phyloP scores from a whole-genome alignment of 2,113 vertebrate species.

The Columba livia region DNA sequence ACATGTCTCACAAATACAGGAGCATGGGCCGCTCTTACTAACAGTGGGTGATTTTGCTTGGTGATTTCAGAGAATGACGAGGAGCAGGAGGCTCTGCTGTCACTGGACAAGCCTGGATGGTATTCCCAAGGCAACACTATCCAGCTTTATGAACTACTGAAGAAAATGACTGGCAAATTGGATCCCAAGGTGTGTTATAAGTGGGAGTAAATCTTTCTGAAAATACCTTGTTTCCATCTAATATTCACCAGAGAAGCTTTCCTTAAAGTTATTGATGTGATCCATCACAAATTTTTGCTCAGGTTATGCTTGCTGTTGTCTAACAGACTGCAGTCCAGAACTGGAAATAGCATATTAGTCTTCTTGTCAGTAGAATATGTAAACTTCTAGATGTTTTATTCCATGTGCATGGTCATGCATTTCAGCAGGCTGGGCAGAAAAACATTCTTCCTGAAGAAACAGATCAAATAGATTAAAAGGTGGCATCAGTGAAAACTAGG shows the following conservation, averaged over 20 bases:
- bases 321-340: neutral
- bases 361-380: neutral
- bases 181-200: conserved; percentile 86
- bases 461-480: neutral
- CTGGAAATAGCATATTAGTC: neutral
- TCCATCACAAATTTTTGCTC: neutral
- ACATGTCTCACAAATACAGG: neutral
- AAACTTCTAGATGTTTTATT: neutral
- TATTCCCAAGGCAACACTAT: conserved; percentile 94
- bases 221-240: neutral
- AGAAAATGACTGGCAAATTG: conserved; percentile 87
- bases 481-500: neutral
- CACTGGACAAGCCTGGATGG: conserved; percentile 92
- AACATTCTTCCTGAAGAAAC: neutral
- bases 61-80: conserved; percentile 85
- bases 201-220: neutral
- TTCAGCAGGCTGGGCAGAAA: neutral
- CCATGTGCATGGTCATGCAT: neutral
- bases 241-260: neutral
- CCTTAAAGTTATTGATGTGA: neutral
- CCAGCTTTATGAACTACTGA: conserved; percentile 90
- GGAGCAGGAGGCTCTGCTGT: conserved; percentile 84
- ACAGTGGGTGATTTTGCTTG: neutral
- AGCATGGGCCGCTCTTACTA: neutral
- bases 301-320: neutral